Base-by-base conservation (phyloP, 1,140 invertebrate genomes). In the Drosophila bipectinata region DNA sequence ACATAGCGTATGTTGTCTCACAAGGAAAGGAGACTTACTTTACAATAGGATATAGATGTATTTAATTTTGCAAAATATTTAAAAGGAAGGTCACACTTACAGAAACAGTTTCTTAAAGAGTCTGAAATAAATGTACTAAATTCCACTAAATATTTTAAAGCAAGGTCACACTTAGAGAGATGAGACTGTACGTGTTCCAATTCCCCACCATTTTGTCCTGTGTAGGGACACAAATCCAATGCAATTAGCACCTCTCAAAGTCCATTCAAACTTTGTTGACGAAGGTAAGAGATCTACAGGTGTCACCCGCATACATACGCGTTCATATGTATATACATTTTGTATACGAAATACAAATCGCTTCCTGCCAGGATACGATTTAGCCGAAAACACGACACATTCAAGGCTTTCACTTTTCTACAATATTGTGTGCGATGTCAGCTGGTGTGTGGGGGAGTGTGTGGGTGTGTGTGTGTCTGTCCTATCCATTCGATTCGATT, bases 371-470 rank as follows among this genome's bases (percentile, higher is more conserved):
- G 34, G 34, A 37, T 37, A 37, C 10, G 34, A 32, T 10, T 12
- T 37, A 10, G 10, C 4, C 34, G 32, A 32, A 32, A 32, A 32
- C 32, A 32, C 8, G 32, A 32, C 8, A 32, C 32, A 32, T 4
- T 28, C 34, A 37, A 4, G 34, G 51, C 30, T 54, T 37, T 34
- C 34, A 63, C 39, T 63, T 63, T 28, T 28, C 26, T 28, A 28
- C 26, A 28, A 28, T 28, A 28, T 7, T 28, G 26, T 5, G 0
- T 5, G 26, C 5, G 26, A 28, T 28, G 26, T 28, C 21, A 0
- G 1, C 1, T 1, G 26, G 26, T n/a, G 26, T 26, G 4, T 5
- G 26, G 4, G 26, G 26, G 26, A 18, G 18, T 18, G 1, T 18
- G 18, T 18, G 18, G 18, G 18, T 18, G 18, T 18, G 21, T 21